Percentiles rank a stretch among this genome's conserved stretches.
Conservation (phyloP, 2,797 vertebrate genomes). For the Eremophila alpestris region DNA sequence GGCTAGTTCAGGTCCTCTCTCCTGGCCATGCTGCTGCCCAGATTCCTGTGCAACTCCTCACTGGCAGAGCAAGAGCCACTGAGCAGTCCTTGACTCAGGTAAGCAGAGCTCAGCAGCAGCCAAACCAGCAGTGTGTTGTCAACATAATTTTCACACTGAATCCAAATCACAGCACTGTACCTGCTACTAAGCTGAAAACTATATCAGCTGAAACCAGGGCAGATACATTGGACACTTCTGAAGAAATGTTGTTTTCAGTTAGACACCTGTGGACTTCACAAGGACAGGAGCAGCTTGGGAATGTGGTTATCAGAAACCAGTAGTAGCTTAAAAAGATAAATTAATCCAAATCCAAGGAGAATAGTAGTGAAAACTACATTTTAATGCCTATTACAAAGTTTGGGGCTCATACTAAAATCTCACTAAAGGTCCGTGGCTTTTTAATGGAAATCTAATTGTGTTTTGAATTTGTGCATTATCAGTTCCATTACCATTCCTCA, state of each 20-base stretch:
- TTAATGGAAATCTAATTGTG: not conserved
- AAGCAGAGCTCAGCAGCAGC: not conserved
- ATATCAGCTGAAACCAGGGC: not conserved
- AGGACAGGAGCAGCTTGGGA: not conserved
- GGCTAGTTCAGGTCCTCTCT: not conserved
- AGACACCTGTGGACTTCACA: not conserved
- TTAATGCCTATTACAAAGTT: not conserved
- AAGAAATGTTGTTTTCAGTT: not conserved
- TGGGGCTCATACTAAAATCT: not conserved
- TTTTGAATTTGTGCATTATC: not conserved
- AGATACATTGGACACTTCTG: rapidly evolving
- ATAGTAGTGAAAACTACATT: not conserved
- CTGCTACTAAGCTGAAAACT: not conserved
- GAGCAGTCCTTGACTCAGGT: not conserved
- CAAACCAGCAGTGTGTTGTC: not conserved
- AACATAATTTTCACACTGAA: not conserved
- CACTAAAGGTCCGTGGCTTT: not conserved
- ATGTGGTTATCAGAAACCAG: not conserved
- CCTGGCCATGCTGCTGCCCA: rapidly evolving
- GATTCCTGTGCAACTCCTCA: not conserved
- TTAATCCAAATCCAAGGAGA: not conserved
- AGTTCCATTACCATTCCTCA: not conserved
- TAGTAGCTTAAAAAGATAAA: not conserved
- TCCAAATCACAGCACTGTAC: not conserved
- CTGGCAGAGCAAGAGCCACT: not conserved